Conservation (phyloP, 2,888 invertebrate species). For the Macrosoma leucophasiata region DNA sequence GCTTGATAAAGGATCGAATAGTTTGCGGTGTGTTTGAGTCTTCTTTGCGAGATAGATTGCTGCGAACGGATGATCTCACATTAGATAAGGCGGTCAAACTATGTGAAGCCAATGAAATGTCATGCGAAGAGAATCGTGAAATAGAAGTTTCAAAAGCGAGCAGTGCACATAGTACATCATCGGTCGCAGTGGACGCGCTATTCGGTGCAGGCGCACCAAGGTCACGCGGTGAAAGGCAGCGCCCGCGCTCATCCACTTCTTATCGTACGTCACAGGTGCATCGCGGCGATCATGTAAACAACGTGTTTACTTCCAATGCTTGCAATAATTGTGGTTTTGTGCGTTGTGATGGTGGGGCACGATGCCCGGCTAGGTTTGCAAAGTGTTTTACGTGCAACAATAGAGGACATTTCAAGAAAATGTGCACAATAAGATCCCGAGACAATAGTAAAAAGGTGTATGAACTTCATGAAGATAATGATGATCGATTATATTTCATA, state of each 20-base stretch:
- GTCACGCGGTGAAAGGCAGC: neutral
- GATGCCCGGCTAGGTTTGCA: conserved; percentile 9
- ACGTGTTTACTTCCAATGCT: neutral
- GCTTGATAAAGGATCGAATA: conserved; percentile 17
- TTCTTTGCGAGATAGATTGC: conserved; percentile 6
- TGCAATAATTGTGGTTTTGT: neutral
- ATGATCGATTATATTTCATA: conserved; percentile 5
- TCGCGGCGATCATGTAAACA: neutral
- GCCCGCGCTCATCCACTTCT: too few species aligned
- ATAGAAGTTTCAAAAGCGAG: conserved; percentile 1
- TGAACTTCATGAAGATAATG: conserved; percentile 5
- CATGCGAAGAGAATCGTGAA: conserved; percentile 7
- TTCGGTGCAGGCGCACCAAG: neutral
- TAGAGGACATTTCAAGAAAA: conserved; percentile 10
- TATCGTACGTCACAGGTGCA: neutral
- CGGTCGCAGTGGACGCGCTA: neutral
- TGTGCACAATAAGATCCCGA: conserved; percentile 6
- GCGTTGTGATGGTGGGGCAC: conserved; percentile 2
- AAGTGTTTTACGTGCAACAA: conserved; percentile 8
- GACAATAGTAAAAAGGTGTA: conserved; percentile 3
- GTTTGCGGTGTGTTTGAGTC: too few species aligned
- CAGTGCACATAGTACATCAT: neutral
- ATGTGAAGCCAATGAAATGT: conserved; percentile 15
- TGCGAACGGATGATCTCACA: conserved; percentile 12
- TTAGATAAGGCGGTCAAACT: conserved; percentile 10